Evolutionary conservation across 2,888 invertebrate species (phyloP).

Genomic region (Deladenus siricidicola): DNA sequence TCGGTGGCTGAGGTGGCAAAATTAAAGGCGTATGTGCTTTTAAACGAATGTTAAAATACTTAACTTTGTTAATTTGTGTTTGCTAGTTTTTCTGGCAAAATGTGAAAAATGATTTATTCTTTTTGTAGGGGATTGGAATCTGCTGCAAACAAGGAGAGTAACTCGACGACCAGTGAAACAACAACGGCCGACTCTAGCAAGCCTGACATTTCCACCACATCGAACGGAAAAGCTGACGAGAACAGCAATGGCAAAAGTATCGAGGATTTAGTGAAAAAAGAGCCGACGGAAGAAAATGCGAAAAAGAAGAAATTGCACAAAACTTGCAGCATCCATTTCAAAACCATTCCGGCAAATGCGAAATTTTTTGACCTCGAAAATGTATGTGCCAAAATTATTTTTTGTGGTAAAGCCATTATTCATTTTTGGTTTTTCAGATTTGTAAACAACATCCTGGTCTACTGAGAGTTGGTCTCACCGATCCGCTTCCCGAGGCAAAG

Average conservation of each 20-base stretch:
- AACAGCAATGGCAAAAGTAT: constrained; percentile 46
- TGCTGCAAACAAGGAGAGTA: constrained; percentile 11
- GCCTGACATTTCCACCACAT: too few species aligned
- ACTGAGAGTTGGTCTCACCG: constrained; percentile 86
- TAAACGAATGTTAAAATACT: background rate
- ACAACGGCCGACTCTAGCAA: constrained; percentile 18
- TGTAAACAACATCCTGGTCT: constrained; percentile 87
- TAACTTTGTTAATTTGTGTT: background rate
- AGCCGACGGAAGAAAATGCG: background rate
- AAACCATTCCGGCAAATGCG: constrained; percentile 88
- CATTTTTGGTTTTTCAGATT: constrained; percentile 59
- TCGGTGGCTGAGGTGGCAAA: constrained; percentile 40
- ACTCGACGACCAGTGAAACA: constrained; percentile 28
- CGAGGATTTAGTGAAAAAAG: constrained; percentile 9
- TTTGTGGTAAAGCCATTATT: background rate
- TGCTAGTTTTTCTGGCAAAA: too few species aligned
- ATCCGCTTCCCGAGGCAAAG: constrained; percentile 87
- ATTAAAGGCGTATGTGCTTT: constrained; percentile 45
- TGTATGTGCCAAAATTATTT: constrained; percentile 60
- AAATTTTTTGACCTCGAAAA: constrained; percentile 93
- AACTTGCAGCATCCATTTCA: constrained; percentile 89
- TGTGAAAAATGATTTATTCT: too few species aligned
- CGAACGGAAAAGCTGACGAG: constrained; percentile 28
- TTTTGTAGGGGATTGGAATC: background rate
- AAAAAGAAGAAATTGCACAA: constrained; percentile 56